Evolutionary conservation across 2,797 vertebrate genomes (phyloP).

Genomic region (Serranus cabrilla): DNA sequence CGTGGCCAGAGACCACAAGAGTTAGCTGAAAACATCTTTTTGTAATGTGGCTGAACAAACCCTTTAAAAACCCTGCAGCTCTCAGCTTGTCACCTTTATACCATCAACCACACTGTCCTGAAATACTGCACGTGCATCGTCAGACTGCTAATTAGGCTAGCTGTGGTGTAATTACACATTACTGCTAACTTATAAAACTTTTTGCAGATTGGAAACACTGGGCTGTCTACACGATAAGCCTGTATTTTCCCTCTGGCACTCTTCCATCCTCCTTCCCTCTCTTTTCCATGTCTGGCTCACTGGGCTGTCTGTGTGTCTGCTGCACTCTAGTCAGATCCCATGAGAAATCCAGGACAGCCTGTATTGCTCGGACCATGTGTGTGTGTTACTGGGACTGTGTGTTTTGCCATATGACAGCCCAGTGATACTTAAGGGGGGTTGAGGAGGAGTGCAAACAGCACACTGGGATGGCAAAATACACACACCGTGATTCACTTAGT

Average conservation of each 20-base stretch:
- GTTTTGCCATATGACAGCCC: slow-evolving; percentile 62
- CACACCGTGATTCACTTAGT: slow-evolving; percentile 52
- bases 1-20: not conserved
- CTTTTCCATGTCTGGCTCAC: slow-evolving; percentile 56
- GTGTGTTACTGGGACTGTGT: slow-evolving; percentile 51
- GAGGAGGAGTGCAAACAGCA: slow-evolving; percentile 59
- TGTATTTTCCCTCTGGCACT: slow-evolving; percentile 70
- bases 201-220: slow-evolving; percentile 68
- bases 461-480: slow-evolving; percentile 68
- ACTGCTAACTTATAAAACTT: slow-evolving; percentile 68
- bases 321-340: slow-evolving; percentile 64
- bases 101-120: slow-evolving; percentile 40
- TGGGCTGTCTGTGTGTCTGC: slow-evolving; percentile 64
- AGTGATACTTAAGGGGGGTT: slow-evolving; percentile 53
- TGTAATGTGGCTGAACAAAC: not conserved
- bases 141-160: slow-evolving; percentile 60
- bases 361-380: slow-evolving; percentile 47
- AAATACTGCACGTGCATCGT: slow-evolving; percentile 62
- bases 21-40: slow-evolving; percentile 7
- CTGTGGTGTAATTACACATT: slow-evolving; percentile 68
- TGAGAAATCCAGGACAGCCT: slow-evolving; percentile 62
- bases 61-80: not conserved
- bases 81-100: slow-evolving; percentile 28
- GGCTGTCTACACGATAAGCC: slow-evolving; percentile 64
- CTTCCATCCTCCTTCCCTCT: slow-evolving; percentile 54